Conservation (phyloP, 2,113 vertebrate genomes). For the Scophthalmus maximus region DNA sequence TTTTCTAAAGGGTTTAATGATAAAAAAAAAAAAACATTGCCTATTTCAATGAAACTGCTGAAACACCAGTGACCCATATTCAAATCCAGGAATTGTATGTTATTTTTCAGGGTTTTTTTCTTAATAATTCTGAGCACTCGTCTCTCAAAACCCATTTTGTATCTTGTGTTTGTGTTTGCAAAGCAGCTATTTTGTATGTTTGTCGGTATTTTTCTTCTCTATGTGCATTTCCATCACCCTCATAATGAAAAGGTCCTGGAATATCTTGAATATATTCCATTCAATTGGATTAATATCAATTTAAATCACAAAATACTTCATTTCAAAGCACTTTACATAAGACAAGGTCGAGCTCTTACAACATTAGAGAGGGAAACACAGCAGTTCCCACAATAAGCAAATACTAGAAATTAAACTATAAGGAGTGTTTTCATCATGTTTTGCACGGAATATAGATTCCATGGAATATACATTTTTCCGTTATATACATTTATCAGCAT, state of each 20-base stretch:
- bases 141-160: not conserved
- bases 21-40: not conserved
- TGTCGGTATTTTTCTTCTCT: not conserved
- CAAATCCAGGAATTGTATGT: not conserved
- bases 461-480: not conserved
- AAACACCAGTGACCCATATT: conserved; percentile 30
- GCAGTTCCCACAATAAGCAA: not conserved
- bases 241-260: no score
- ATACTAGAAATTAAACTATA: not conserved
- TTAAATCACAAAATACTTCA: not conserved
- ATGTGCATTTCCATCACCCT: not conserved
- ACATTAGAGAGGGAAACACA: not conserved
- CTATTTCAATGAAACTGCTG: not conserved
- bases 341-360: not conserved
- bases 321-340: not conserved
- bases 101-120: no score
- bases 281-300: no score
- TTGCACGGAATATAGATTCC: not conserved
- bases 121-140: no score
- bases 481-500: not conserved
- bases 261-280: no score
- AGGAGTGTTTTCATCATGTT: not conserved
- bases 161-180: not conserved
- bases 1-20: no score
- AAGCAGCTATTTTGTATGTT: not conserved